phyloP scores from a whole-genome alignment of 2,888 invertebrate genomes.

The Euspilapteryx auroguttella region DNA sequence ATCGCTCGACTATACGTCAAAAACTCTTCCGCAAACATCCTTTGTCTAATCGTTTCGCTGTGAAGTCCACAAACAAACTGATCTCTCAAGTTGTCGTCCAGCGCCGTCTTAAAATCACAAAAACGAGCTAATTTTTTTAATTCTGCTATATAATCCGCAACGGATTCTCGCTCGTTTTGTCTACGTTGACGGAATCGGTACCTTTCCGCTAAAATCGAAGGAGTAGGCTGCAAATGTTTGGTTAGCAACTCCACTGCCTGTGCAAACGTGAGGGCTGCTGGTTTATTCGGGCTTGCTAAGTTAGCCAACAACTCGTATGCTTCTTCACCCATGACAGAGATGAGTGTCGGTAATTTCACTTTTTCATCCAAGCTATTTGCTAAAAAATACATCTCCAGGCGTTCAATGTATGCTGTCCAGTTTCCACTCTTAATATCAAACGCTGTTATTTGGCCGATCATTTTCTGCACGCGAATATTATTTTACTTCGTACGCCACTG shows the following conservation, averaged over 20 bases:
- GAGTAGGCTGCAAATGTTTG: slow-evolving; percentile 1
- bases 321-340: background rate
- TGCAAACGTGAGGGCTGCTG: background rate
- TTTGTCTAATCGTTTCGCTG: slow-evolving; percentile 1
- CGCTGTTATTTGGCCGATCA: too few relatives aligned
- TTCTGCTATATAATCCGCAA: slow-evolving; percentile 1
- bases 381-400: too few relatives aligned
- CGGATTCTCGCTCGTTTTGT: background rate
- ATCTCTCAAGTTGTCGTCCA: slow-evolving; percentile 2
- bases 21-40: slow-evolving; percentile 2
- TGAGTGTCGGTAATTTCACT: too few relatives aligned
- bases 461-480: too few relatives aligned
- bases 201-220: slow-evolving; percentile 3
- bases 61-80: slow-evolving; percentile 3
- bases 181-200: slow-evolving; percentile 2
- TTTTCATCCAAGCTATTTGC: too few relatives aligned
- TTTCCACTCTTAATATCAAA: too few relatives aligned
- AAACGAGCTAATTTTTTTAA: slow-evolving; percentile 1
- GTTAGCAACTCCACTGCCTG: background rate
- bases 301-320: slow-evolving; percentile 2
- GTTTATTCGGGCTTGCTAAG: background rate
- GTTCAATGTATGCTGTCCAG: too few relatives aligned
- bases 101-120: slow-evolving; percentile 1
- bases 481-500: too few relatives aligned
- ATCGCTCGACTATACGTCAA: background rate